Percentiles rank a stretch among this genome's conserved stretches.
Conservation (phyloP, 1,140 invertebrate species). For the Thereuonema tuberculata region DNA sequence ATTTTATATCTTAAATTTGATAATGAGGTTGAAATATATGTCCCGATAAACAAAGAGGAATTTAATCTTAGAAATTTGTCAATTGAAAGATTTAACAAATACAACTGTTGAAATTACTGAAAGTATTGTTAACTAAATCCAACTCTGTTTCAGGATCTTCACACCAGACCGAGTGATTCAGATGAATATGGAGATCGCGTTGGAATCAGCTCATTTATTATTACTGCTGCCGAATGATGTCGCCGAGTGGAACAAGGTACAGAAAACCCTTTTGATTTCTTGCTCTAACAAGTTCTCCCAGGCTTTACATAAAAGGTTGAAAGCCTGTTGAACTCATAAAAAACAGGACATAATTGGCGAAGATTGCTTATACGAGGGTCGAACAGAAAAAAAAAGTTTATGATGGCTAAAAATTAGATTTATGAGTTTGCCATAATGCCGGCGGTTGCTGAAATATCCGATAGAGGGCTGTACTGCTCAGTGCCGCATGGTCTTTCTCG, state of each 20-base stretch:
- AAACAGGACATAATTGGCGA: background rate
- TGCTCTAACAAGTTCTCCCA: too few species aligned
- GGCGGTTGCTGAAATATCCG: too few species aligned
- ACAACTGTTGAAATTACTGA: background rate
- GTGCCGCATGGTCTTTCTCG: too few species aligned
- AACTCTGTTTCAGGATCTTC: slow-evolving; percentile 21
- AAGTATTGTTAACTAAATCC: too few species aligned
- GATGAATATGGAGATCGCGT: slow-evolving; percentile 29
- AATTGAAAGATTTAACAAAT: background rate
- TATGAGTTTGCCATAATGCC: too few species aligned
- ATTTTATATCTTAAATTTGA: too few species aligned
- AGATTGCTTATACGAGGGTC: background rate
- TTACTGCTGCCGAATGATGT: slow-evolving; percentile 20
- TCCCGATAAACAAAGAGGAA: too few species aligned
- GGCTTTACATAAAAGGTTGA: too few species aligned
- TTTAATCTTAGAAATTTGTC: background rate
- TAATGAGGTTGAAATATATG: too few species aligned
- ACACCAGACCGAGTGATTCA: slow-evolving; percentile 26
- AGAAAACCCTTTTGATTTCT: background rate
- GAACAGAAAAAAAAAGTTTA: background rate
- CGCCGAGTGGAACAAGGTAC: slow-evolving; percentile 1
- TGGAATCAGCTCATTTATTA: slow-evolving; percentile 24
- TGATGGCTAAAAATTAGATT: too few species aligned
- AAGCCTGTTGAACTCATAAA: too few species aligned
- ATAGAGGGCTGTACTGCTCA: too few species aligned